A percentile compares a stretch with the other conserved stretches of the same genome.
Evolutionary conservation across 2,113 vertebrate genomes (phyloP).

Genomic region (Etheostoma spectabile): DNA sequence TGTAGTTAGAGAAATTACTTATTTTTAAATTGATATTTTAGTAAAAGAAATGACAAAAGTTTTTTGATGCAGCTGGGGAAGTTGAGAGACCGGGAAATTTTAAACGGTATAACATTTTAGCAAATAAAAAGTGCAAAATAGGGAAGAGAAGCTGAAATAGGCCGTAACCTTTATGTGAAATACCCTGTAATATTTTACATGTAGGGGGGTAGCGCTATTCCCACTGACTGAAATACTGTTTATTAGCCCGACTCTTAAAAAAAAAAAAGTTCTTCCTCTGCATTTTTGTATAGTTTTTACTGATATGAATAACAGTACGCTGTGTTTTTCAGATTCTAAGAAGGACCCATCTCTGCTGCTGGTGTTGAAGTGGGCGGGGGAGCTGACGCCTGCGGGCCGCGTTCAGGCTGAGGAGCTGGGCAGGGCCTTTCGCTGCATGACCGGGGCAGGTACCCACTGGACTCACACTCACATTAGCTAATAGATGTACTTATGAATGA

Average conservation of each 20-base stretch:
- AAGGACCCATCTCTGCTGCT: constrained; percentile 91
- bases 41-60: background rate
- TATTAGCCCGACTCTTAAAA: too few species aligned
- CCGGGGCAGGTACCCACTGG: constrained; percentile 90
- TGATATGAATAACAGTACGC: background rate
- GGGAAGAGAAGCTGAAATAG: too few species aligned
- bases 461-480: background rate
- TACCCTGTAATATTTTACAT: too few species aligned
- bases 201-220: too few species aligned
- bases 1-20: background rate
- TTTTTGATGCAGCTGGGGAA: background rate
- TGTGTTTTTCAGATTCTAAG: constrained; percentile 83
- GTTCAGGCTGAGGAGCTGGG: constrained; percentile 98
- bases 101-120: too few species aligned
- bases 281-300: background rate
- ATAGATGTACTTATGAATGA: background rate
- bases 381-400: constrained; percentile 94
- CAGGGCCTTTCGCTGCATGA: constrained; percentile 97
- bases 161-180: too few species aligned
- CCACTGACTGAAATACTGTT: too few species aligned
- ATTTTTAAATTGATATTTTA: background rate
- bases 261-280: too few species aligned
- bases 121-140: too few species aligned
- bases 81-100: too few species aligned
- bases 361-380: constrained; percentile 96